A percentile compares a stretch with the other conserved stretches of the same genome.
Evolutionary conservation across 2,888 invertebrate species (phyloP).

Genomic region (Acronicta aceris): DNA sequence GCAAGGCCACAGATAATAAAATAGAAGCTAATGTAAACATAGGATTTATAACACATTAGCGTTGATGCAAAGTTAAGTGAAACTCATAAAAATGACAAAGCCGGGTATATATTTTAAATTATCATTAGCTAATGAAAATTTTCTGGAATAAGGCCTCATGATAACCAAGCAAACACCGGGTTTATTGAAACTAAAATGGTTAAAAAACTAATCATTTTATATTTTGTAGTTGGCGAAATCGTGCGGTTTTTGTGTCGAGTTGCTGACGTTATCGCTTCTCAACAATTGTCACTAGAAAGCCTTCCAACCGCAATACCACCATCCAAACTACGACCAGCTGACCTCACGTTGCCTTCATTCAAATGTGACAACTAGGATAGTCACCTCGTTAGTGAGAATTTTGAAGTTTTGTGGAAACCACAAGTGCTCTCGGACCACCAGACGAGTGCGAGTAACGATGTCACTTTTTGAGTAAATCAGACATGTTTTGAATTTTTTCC

Average conservation of each 20-base stretch:
- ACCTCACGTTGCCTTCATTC: conserved; percentile 66
- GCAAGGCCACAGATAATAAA: conserved; percentile 17
- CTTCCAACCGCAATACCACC: conserved; percentile 40
- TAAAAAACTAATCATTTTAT: conserved; percentile 29
- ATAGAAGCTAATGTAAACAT: not conserved
- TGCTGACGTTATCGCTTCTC: conserved; percentile 44
- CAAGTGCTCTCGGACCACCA: conserved; percentile 61
- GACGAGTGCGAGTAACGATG: conserved; percentile 41
- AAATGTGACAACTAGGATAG: conserved; percentile 68
- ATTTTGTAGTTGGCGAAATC: conserved; percentile 14
- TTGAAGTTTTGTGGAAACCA: conserved; percentile 57
- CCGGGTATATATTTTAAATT: too few species aligned
- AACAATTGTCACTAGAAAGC: conserved; percentile 53
- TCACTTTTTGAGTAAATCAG: conserved; percentile 26
- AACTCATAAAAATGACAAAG: too few species aligned
- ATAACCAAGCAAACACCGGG: conserved; percentile 1
- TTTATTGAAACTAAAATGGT: conserved; percentile 28
- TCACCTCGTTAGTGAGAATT: conserved; percentile 74
- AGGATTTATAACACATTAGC: too few species aligned
- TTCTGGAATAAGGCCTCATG: too few species aligned
- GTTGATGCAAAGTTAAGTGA: too few species aligned
- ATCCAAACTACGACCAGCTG: conserved; percentile 60
- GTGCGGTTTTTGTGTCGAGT: conserved; percentile 20
- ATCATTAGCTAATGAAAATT: too few species aligned
- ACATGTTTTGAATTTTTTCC: conserved; percentile 12